These are phyloP conservation scores for Mylabris sibirica DNA, from an alignment of 2,888 invertebrate genomes.

Conservation along the genomic window DNA sequence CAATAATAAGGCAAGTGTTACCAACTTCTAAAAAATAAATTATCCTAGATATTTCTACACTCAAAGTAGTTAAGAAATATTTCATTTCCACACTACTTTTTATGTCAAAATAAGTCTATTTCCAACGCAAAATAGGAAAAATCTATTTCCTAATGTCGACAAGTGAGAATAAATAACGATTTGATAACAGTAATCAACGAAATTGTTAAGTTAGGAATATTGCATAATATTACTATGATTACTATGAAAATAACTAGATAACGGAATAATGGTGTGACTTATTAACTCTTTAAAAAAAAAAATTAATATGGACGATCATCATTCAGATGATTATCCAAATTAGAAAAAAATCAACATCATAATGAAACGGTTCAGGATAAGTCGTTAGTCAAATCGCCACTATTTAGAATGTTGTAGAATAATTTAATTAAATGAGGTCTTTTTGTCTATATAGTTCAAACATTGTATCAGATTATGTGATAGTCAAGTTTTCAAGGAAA, in stretches of 20 bases:
- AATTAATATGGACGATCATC: neutral
- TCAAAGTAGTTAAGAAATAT: too few relatives aligned
- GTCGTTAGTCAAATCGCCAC: neutral
- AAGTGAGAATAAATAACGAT: neutral
- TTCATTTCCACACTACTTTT: too few relatives aligned
- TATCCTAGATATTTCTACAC: too few relatives aligned
- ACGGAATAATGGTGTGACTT: slow-evolving; percentile 13
- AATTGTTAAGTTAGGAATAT: neutral
- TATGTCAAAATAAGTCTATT: too few relatives aligned
- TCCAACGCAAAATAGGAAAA: too few relatives aligned
- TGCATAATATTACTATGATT: neutral
- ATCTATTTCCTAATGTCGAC: neutral
- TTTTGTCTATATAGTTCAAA: neutral
- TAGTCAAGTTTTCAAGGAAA: slow-evolving; percentile 2
- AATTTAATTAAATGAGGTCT: neutral
- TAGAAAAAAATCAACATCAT: neutral
- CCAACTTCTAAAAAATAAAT: too few relatives aligned
- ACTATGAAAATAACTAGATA: neutral
- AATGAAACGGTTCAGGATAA: neutral
- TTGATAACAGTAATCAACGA: slow-evolving; percentile 1
- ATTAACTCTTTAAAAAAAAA: neutral
- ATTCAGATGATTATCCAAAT: neutral
- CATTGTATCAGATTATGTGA: neutral
- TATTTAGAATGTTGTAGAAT: neutral
- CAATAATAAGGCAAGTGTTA: too few relatives aligned